These are phyloP conservation scores for Tichodroma muraria DNA, from an alignment of 2,113 vertebrate genomes.

Conservation along the genomic window DNA sequence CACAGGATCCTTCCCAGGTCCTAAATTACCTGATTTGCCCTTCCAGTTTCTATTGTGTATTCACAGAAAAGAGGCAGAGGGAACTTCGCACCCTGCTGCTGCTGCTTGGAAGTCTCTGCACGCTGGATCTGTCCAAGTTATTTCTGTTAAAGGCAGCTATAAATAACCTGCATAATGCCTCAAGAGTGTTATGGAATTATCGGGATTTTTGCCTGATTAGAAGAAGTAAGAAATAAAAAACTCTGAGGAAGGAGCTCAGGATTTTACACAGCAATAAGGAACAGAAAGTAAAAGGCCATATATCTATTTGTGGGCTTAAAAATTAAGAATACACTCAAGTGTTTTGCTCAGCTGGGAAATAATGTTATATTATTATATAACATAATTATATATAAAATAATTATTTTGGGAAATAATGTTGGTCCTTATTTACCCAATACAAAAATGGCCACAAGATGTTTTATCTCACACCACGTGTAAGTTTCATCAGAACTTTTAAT, in stretches of 20 bases:
- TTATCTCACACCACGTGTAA: not conserved
- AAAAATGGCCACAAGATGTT: not conserved
- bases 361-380: no score
- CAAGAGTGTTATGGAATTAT: not conserved
- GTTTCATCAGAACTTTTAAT: not conserved
- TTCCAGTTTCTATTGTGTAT: not conserved
- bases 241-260: not conserved
- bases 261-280: not conserved
- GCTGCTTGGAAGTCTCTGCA: not conserved
- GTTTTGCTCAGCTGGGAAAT: not conserved
- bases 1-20: not conserved
- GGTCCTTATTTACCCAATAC: not conserved
- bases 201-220: constrained; percentile 20
- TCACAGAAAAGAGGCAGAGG: not conserved
- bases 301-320: not conserved
- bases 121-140: constrained; percentile 7
- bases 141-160: constrained; percentile 33
- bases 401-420: not conserved
- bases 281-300: not conserved
- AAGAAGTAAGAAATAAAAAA: constrained; percentile 11
- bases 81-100: not conserved
- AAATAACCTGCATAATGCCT: constrained; percentile 15
- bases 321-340: not conserved
- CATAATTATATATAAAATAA: no score
- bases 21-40: not conserved